Base-by-base conservation (phyloP, 2,113 vertebrate genomes). In the Forbesichthys agassizii region DNA sequence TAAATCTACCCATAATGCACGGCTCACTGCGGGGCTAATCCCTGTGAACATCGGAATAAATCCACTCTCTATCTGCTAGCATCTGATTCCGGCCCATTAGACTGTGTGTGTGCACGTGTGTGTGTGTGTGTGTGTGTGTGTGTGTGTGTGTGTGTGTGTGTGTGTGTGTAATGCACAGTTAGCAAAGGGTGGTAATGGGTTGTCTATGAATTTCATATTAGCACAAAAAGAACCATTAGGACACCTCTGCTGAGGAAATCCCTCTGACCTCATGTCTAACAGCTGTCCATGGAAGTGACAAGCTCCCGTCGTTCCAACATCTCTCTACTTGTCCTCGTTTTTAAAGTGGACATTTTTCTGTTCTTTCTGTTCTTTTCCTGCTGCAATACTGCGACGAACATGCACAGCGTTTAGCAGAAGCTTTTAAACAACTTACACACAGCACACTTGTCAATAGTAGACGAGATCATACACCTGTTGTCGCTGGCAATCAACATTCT, bases 1-100 rank as follows among this genome's bases (percentile, higher is more conserved):
- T 82, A 91, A 93, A 92, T 90, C 90, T 88, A 75, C 78, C 88
- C 88, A 88, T 90, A 92, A 91, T 89, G 86, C 86, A 81, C 64
- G 84, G 87, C 83, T 89, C 79, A 83, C 81, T 78, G 81, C 81
- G 83, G 74, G 62, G 57, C 82, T 92, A 92, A 92, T 93, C 91
- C 91, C 89, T 11, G 63, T 60, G 89, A 88, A 91, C 88, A 90
- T 89, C 85, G 52, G 80, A 57, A 70, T 86, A 92, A 92, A 92
- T 92, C 91, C 86, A 73, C 66, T 68, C 74, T 84, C 78, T 82
- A 89, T 87, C 84, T 81, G 81, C 84, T 69, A 61, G 69, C 3
- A 74, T 66, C 57, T 83, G 67, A 4, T 81, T 80, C 75, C 61
- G 74, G 75, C 75, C 78, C 87, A 90, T 90, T 88, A 91, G 73